Base-by-base conservation (phyloP, 92 coral and sea anemone species). In the Porites cylindrica region DNA sequence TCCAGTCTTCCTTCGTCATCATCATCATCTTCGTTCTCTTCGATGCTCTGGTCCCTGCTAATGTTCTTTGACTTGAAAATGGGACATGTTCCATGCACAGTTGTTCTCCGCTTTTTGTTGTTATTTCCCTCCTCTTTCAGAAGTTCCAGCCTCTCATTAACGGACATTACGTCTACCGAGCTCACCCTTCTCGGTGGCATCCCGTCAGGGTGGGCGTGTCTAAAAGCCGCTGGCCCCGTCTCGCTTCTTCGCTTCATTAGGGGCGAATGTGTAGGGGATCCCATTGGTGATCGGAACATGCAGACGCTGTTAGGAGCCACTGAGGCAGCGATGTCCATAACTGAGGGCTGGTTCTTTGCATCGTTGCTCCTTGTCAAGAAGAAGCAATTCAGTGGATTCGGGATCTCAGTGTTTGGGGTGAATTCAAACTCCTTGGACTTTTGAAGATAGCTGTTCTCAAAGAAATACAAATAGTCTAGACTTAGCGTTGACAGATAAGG, bases 351-450 rank as follows among this genome's bases (percentile, higher is more conserved):
- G 1, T 85, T 85, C 18, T 77, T 86, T 6, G 87, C 91, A 78
- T 90, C 61, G 70, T 90, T 87, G 76, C 96, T 92, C 71, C 93
- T 88, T 53, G 78, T 95, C 79, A 97, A 86, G 79, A 95, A 97
- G 96, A 92, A 97, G 71, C 99, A 97, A 11, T 88, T 82, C n/a
- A 97, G 82, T 0, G 99, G 99, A 58, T 94, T 95, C 75, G 99
- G 92, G 23, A 92, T 93, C 72, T 93, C 94, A 1, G 93, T 90
- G 89, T 97, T 97, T 4, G 94, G 83, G 10, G 82, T 94, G 70
- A 95, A 97, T 66, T 85, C 90, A 72, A 91, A 95, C 69, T 94
- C 96, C 62, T 88, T 86, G 18, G 93, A 92, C 43, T 89, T 92
- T 83, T 78, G 92, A 68, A 97, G 93, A 75, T 82, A 91, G 76